Conservation (phyloP, 2,797 vertebrate species). For the Galagoides demidoff region DNA sequence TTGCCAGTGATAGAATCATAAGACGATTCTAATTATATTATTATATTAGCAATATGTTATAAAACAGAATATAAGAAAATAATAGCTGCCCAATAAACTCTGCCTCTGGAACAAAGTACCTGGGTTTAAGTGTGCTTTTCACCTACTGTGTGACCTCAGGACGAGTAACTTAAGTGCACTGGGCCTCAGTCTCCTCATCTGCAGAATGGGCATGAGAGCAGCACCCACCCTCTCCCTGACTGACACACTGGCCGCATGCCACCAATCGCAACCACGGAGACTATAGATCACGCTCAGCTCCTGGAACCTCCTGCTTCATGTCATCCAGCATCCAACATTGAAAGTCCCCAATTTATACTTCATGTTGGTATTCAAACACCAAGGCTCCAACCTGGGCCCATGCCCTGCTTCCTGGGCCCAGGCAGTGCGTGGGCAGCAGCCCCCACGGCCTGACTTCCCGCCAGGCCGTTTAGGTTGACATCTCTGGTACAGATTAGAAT, state of each 20-base stretch:
- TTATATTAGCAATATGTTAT: accelerated
- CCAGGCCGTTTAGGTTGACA: constrained; percentile 66
- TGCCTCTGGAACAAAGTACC: not conserved
- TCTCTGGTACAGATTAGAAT: constrained; percentile 86
- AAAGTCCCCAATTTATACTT: not conserved
- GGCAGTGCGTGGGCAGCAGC: not conserved
- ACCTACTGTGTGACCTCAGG: not conserved
- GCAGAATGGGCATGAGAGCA: not conserved
- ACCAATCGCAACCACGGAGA: accelerated
- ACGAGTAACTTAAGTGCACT: not conserved
- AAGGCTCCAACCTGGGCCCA: not conserved
- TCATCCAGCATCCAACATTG: not conserved
- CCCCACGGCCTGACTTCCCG: not conserved
- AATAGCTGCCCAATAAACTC: not conserved
- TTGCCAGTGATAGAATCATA: not conserved
- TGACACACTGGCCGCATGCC: accelerated
- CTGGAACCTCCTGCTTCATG: not conserved
- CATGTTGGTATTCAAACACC: not conserved
- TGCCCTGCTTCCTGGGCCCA: accelerated
- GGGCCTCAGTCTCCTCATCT: not conserved
- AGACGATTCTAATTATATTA: not conserved
- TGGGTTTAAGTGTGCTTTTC: not conserved
- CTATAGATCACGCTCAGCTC: accelerated
- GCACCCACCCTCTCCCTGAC: accelerated
- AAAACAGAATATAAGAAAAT: not conserved